Evolutionary conservation across 2,113 vertebrate species (phyloP).

Genomic region (Paramormyrops kingsleyae): DNA sequence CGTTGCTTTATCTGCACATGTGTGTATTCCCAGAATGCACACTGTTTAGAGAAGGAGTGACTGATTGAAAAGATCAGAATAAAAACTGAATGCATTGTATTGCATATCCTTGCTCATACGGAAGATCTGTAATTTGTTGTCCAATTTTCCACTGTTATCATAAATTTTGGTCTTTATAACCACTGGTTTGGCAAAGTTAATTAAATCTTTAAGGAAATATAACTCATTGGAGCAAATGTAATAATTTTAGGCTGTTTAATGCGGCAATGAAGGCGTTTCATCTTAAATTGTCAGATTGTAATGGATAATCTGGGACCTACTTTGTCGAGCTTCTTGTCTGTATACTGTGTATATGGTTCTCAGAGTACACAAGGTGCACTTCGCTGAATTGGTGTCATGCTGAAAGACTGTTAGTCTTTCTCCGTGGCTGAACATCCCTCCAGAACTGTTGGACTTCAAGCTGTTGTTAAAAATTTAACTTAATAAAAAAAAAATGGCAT

Average conservation of each 20-base stretch:
- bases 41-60: neutral
- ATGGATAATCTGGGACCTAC: neutral
- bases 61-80: neutral
- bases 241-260: neutral
- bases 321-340: neutral
- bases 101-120: neutral
- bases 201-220: neutral
- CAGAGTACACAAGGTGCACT: neutral
- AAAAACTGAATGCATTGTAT: neutral
- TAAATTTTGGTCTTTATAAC: neutral
- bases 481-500: neutral
- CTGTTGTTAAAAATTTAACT: neutral
- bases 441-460: neutral
- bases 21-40: neutral
- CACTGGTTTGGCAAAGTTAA: neutral
- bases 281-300: neutral
- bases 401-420: neutral
- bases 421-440: neutral
- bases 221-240: neutral
- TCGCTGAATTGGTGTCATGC: neutral
- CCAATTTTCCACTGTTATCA: neutral
- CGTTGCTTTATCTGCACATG: neutral
- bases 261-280: neutral
- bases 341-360: constrained; percentile 1
- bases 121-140: neutral